Conservation (phyloP, 1,140 invertebrate genomes). For the Hestina assimilis region DNA sequence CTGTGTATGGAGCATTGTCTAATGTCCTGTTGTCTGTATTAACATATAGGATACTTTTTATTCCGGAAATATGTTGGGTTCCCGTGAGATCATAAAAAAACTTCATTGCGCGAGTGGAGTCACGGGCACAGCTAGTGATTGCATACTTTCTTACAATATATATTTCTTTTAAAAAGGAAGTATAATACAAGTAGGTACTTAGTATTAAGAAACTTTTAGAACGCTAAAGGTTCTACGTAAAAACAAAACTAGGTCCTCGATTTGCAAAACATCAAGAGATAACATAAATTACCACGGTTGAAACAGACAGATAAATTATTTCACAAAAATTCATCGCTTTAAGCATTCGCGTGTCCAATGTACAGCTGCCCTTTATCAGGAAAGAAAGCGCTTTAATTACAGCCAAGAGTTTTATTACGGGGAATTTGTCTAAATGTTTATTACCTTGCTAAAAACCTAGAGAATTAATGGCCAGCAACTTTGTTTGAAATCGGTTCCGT, state of each 20-base stretch:
- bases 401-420: constrained; percentile 15
- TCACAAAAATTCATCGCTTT: constrained; percentile 4
- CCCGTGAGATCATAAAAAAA: no score
- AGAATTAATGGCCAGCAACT: not conserved
- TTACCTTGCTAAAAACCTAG: constrained; percentile 8
- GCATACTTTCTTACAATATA: no score
- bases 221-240: not conserved
- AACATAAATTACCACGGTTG: not conserved
- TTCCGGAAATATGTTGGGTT: no score
- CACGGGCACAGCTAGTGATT: no score
- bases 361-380: constrained; percentile 18
- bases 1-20: no score
- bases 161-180: no score
- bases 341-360: constrained; percentile 3
- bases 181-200: not conserved
- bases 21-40: no score
- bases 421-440: constrained; percentile 23
- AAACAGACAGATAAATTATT: constrained; percentile 4
- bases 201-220: not conserved
- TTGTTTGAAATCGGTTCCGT: constrained; percentile 1
- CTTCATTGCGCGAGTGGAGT: no score
- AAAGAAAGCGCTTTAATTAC: constrained; percentile 18
- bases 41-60: no score
- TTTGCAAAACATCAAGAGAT: not conserved
- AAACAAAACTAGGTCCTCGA: not conserved